Evolutionary conservation across 1,140 invertebrate species (phyloP).

Genomic region (Fopius arisanus): DNA sequence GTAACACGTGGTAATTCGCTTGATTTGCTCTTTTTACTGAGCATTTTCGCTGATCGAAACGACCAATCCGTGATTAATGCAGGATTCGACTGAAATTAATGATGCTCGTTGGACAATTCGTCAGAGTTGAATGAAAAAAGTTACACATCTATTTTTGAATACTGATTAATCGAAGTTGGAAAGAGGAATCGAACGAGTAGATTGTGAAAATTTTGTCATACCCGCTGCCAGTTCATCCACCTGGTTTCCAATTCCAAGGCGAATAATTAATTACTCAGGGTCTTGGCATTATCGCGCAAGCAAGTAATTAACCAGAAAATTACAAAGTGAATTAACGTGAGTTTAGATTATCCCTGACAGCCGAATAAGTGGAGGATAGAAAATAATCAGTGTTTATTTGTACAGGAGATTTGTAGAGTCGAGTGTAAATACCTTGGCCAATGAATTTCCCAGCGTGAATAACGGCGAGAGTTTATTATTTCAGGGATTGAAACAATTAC

Average conservation of each 20-base stretch:
- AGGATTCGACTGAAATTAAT: too few species aligned
- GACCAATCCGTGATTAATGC: too few species aligned
- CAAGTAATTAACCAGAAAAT: constrained; percentile 19
- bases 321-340: not conserved
- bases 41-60: too few species aligned
- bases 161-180: not conserved
- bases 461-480: not conserved
- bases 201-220: not conserved
- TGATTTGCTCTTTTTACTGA: too few species aligned
- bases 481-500: not conserved
- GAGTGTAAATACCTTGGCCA: not conserved
- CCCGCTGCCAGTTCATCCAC: not conserved
- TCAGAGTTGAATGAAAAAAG: too few species aligned
- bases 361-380: not conserved
- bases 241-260: not conserved
- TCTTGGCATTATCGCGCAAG: not conserved
- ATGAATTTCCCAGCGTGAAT: not conserved
- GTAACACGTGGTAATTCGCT: too few species aligned
- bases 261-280: constrained; percentile 17
- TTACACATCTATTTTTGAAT: too few species aligned
- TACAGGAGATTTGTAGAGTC: not conserved
- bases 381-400: not conserved
- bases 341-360: not conserved
- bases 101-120: too few species aligned
- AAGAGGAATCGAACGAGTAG: not conserved